Conservation (phyloP, 2,888 invertebrate species). For the Acronicta aceris region DNA sequence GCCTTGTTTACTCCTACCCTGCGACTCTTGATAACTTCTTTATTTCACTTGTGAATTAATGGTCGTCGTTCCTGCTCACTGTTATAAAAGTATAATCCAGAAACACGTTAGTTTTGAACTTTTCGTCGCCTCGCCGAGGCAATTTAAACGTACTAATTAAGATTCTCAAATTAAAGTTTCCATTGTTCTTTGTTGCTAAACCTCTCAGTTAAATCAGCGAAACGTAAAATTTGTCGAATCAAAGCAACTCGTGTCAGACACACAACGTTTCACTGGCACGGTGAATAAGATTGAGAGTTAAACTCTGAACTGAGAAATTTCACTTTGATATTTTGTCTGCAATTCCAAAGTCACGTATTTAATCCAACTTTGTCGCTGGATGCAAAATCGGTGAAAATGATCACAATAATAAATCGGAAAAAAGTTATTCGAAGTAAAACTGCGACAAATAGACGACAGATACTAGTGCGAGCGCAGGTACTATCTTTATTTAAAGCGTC, state of each 20-base stretch:
- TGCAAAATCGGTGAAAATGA: slow-evolving; percentile 49
- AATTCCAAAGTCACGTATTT: slow-evolving; percentile 68
- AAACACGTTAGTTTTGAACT: slow-evolving; percentile 60
- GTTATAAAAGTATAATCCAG: slow-evolving; percentile 50
- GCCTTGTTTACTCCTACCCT: slow-evolving; percentile 70
- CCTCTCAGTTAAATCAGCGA: slow-evolving; percentile 74
- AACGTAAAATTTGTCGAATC: slow-evolving; percentile 79
- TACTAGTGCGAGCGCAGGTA: slow-evolving; percentile 5
- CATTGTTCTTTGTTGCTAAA: slow-evolving; percentile 76
- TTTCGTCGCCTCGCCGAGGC: slow-evolving; percentile 52
- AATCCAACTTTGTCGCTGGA: slow-evolving; percentile 55
- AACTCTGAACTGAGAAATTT: slow-evolving; percentile 59
- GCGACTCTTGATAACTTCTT: slow-evolving; percentile 75
- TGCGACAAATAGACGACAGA: slow-evolving; percentile 21
- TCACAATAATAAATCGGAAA: slow-evolving; percentile 41
- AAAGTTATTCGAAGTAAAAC: slow-evolving; percentile 26
- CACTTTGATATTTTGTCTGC: slow-evolving; percentile 64
- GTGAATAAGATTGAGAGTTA: slow-evolving; percentile 63
- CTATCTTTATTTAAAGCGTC: not conserved
- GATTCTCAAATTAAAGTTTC: slow-evolving; percentile 74
- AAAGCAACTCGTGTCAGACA: slow-evolving; percentile 76
- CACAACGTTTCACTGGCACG: slow-evolving; percentile 65
- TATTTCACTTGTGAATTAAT: slow-evolving; percentile 69
- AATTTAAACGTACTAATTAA: slow-evolving; percentile 74
- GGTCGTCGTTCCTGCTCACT: slow-evolving; percentile 48